These are phyloP conservation scores for Ormyrus thymus DNA, from an alignment of 2,888 invertebrate genomes.

Conservation along the genomic window DNA sequence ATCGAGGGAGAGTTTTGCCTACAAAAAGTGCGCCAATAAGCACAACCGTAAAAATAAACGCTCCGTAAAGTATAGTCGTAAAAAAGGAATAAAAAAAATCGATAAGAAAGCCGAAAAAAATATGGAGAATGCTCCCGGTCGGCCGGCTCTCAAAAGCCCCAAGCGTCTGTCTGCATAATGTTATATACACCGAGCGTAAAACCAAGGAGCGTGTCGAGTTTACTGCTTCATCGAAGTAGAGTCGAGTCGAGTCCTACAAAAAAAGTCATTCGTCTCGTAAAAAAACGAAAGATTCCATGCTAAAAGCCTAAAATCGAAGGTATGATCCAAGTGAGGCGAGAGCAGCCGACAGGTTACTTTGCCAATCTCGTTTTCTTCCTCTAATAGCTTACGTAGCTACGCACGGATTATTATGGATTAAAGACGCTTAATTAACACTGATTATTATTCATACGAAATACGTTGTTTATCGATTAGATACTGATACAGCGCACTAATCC, in stretches of 20 bases:
- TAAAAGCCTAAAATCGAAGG: no score
- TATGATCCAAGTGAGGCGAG: no score
- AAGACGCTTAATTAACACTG: constrained; percentile 7
- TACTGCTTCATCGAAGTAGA: not conserved
- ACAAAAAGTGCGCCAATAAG: constrained; percentile 10
- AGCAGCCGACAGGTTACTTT: no score
- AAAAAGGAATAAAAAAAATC: no score
- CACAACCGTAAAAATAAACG: constrained; percentile 17
- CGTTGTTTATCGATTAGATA: constrained; percentile 8
- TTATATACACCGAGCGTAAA: constrained; percentile 13
- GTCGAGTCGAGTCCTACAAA: no score
- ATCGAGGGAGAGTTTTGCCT: not conserved
- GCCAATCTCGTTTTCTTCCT: no score
- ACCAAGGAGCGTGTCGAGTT: constrained; percentile 1
- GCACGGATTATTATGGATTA: not conserved
- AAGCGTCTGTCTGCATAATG: not conserved
- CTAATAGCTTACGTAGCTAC: not conserved
- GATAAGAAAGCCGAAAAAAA: not conserved
- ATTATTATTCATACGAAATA: constrained; percentile 11
- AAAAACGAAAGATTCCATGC: no score
- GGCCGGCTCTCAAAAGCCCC: not conserved
- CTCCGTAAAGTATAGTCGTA: not conserved
- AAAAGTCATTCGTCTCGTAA: no score
- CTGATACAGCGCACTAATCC: constrained; percentile 2
- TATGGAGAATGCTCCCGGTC: constrained; percentile 1